These are phyloP conservation scores for Saturnia pavonia DNA, from an alignment of 2,888 invertebrate species.

Conservation along the genomic window DNA sequence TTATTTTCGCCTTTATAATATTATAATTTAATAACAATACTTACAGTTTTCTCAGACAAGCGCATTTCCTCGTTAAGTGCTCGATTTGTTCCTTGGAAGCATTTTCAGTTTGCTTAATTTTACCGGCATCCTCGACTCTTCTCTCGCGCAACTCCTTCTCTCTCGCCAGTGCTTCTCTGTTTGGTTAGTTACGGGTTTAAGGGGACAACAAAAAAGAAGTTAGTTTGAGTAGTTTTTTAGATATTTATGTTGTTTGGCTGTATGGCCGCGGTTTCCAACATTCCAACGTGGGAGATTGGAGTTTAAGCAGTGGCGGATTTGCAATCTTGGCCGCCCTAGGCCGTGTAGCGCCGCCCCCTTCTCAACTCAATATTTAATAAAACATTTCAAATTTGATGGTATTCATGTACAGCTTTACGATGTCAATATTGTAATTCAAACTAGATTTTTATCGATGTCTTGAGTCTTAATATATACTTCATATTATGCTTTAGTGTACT, in stretches of 20 bases:
- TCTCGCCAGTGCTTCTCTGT: slow-evolving; percentile 75
- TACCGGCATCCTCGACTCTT: slow-evolving; percentile 65
- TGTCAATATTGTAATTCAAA: no score
- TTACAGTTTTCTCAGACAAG: slow-evolving; percentile 84
- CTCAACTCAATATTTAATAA: no score
- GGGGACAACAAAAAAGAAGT: slow-evolving; percentile 26
- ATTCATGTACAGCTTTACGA: no score
- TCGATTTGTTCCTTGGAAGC: slow-evolving; percentile 80
- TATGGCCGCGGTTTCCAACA: neutral
- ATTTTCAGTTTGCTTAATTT: slow-evolving; percentile 70
- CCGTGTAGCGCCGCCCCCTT: no score
- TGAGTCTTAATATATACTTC: no score
- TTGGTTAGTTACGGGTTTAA: slow-evolving; percentile 51
- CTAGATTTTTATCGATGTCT: no score
- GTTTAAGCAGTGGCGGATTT: no score
- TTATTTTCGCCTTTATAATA: no score
- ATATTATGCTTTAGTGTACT: no score
- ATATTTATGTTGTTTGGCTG: neutral
- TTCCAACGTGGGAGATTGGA: no score
- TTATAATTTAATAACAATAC: slow-evolving; percentile 57
- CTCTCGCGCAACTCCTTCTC: slow-evolving; percentile 68
- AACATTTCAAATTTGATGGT: no score
- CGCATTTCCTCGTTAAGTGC: slow-evolving; percentile 83
- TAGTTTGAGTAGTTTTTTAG: slow-evolving; percentile 6
- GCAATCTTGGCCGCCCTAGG: no score